Conservation (phyloP, 2,888 invertebrate genomes). For the Biston betularia region DNA sequence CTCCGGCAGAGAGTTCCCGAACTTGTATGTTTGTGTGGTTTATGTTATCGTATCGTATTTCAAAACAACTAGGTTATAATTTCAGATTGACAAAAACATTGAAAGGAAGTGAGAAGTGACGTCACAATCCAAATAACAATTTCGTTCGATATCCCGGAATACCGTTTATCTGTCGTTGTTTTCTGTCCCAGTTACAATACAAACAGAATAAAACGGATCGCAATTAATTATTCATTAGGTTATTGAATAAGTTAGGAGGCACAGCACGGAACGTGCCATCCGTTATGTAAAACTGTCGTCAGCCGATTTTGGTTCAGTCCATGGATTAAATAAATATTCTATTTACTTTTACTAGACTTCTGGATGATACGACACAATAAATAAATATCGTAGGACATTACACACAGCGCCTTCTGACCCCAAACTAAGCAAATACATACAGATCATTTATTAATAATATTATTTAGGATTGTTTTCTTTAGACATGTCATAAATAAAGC, state of each 20-base stretch:
- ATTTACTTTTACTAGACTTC: background rate
- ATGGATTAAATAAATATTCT: no score
- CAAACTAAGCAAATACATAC: no score
- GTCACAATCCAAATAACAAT: no score
- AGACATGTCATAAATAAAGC: background rate
- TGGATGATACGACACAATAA: background rate
- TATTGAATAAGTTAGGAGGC: constrained; percentile 40
- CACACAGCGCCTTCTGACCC: no score
- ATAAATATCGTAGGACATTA: no score
- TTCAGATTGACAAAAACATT: no score
- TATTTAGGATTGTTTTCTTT: background rate
- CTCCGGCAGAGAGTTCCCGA: no score
- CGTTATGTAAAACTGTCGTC: constrained; percentile 41
- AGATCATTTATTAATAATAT: no score
- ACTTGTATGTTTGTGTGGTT: no score
- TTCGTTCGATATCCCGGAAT: constrained; percentile 11
- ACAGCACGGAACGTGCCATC: constrained; percentile 41
- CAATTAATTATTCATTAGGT: constrained; percentile 50
- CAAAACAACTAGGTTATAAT: no score
- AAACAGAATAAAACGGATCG: constrained; percentile 39
- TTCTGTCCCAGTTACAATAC: constrained; percentile 38
- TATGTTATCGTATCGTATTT: no score
- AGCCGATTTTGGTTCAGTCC: background rate
- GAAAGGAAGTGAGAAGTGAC: no score
- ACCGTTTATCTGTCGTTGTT: constrained; percentile 24